phyloP scores from a whole-genome alignment of 2,113 vertebrate genomes.

The Barnardius zonarius region DNA sequence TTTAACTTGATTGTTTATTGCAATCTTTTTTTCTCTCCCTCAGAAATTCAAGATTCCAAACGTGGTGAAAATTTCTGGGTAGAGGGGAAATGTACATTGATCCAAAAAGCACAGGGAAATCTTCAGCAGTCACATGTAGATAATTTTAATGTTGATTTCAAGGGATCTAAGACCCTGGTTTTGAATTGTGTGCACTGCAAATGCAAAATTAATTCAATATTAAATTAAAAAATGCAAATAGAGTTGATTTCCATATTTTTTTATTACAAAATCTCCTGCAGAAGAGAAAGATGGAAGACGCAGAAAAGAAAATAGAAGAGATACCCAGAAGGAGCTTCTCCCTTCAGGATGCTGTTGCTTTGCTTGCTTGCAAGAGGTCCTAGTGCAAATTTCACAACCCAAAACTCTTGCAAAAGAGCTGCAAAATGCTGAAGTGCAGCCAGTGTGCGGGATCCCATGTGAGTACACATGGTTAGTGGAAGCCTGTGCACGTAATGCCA shows the following conservation, averaged over 20 bases:
- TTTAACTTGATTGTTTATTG: neutral
- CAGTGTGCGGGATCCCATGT: rapidly evolving
- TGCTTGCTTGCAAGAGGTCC: neutral
- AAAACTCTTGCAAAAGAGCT: neutral
- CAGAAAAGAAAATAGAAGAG: neutral
- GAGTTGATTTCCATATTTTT: neutral
- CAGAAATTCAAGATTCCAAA: neutral
- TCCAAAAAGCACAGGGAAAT: neutral
- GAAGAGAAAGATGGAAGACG: neutral
- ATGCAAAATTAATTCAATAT: neutral
- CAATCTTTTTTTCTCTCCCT: neutral
- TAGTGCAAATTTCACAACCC: neutral
- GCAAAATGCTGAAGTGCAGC: neutral
- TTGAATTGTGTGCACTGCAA: neutral
- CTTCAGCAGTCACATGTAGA: neutral
- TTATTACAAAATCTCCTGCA: neutral
- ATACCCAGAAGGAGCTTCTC: neutral
- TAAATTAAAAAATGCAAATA: neutral
- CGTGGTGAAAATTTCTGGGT: neutral
- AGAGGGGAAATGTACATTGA: neutral
- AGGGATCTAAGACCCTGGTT: neutral
- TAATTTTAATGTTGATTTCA: neutral
- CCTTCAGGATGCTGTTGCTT: neutral
- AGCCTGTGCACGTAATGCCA: neutral
- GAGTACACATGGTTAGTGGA: neutral